phyloP scores from a whole-genome alignment of 2,797 vertebrate species.

The Pogonophryne albipinna region DNA sequence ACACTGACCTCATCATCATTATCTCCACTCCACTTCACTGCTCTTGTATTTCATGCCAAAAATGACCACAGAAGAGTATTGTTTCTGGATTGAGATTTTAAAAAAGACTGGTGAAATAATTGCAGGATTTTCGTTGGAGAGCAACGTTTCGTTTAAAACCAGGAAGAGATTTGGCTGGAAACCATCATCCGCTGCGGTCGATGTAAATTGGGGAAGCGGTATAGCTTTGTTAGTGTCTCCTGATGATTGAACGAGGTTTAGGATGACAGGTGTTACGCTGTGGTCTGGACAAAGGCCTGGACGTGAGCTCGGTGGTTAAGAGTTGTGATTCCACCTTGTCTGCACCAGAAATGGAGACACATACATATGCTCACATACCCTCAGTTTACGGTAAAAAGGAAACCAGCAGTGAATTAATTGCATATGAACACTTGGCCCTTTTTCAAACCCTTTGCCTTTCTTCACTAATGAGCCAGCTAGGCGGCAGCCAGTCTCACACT shows the following conservation, averaged over 20 bases:
- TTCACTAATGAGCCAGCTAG: constrained; percentile 22
- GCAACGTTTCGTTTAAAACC: constrained; percentile 19
- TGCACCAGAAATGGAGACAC: constrained; percentile 35
- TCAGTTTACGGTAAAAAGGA: constrained; percentile 18
- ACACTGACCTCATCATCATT: constrained; percentile 70
- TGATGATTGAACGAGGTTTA: constrained; percentile 55
- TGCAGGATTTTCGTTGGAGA: constrained; percentile 53
- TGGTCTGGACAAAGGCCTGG: constrained; percentile 57
- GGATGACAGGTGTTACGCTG: constrained; percentile 67
- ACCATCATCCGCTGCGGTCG: constrained; percentile 43
- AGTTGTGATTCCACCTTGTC: constrained; percentile 56
- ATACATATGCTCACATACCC: constrained; percentile 12
- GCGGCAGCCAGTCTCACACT: constrained; percentile 14
- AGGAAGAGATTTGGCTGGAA: constrained; percentile 44
- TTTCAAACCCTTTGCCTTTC: constrained; percentile 42
- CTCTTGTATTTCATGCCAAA: constrained; percentile 43
- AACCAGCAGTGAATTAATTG: constrained; percentile 50
- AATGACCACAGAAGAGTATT: constrained; percentile 53
- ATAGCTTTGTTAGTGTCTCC: constrained; percentile 52
- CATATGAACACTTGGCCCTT: constrained; percentile 44
- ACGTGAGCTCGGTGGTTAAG: constrained; percentile 46
- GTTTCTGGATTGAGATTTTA: constrained; percentile 60
- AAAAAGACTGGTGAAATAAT: constrained; percentile 44
- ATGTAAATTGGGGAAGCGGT: constrained; percentile 55
- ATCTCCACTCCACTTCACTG: constrained; percentile 45